Evolutionary conservation across 1,140 invertebrate genomes (phyloP), one percentile per base, ranked within the genome.

Genomic region (Oppia nitens): DNA sequence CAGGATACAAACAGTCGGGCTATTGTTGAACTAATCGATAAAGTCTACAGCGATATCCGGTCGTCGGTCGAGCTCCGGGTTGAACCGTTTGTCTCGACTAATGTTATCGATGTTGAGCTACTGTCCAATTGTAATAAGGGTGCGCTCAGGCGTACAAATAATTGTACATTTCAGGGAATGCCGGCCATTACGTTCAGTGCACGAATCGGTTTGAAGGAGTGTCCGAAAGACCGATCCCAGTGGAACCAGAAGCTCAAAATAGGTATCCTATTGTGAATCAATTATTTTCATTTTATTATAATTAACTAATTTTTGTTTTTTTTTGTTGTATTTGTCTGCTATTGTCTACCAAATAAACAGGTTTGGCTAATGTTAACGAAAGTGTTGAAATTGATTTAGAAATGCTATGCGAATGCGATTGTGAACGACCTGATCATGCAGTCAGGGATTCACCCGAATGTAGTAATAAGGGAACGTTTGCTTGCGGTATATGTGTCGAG

Each of bases 351-450:
- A n/a, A n/a, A n/a, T 74, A 81, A 55, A 93, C 95, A 62, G 90
- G 90, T 72, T 89, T 89, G 0, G 86, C 91, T 24, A 90, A 87
- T 62, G 81, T 94, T 40, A 84, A 85, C 60, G 92, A 95, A 70
- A 82, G 79, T 66, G 74, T 95, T 3, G 76, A 77, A 3, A 79
- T 95, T 1, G 81, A 90, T 63, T 68, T 95, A 57, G 82, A 90
- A 67, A 84, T 92, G 78, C 14, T 23, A 2, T 59, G 57, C 24
- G 6, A 59, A 23, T 59, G 57, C 26, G 57, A 53, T 20, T 59
- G 57, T 59, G 57, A 59, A 47, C 6, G 20, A 4, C 24, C 49
- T n/a, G 9, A 3, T 4, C 12, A 59, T 1, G 57, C n/a, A 20
- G 28, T 24, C 12, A 14, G 14, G 0, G 47, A 62, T 25, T 53